phyloP scores from a whole-genome alignment of 2,113 vertebrate species.

The Sinocyclocheilus anshuiensis region DNA sequence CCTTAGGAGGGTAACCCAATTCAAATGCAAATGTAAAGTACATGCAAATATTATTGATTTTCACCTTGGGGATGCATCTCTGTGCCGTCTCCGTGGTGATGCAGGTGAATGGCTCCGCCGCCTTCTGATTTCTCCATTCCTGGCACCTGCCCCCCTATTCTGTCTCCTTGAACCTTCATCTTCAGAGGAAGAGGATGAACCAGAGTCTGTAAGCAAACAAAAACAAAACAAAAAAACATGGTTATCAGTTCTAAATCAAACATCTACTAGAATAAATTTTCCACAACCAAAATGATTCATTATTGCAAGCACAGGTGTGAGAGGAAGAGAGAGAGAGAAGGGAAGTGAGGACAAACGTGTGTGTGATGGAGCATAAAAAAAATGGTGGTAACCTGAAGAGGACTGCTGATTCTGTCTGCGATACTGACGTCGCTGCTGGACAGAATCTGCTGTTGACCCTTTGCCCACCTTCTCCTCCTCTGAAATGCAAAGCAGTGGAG shows the following conservation, averaged over 20 bases:
- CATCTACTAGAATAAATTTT: not conserved
- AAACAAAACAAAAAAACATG: not conserved
- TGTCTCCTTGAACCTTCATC: conserved; percentile 88
- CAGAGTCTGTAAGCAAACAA: conserved; percentile 78
- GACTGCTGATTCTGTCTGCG: conserved; percentile 96
- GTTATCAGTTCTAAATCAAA: conserved; percentile 6
- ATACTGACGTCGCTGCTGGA: conserved; percentile 97
- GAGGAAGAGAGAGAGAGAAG: not conserved
- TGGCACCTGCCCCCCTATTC: conserved; percentile 74
- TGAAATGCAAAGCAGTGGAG: conserved; percentile 77
- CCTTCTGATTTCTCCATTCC: conserved; percentile 90
- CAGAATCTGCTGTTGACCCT: conserved; percentile 90
- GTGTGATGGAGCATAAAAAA: conserved; percentile 54
- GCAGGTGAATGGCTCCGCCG: conserved; percentile 83
- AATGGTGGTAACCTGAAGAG: conserved; percentile 86
- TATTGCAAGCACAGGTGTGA: conserved; percentile 19
- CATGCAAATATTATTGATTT: not conserved
- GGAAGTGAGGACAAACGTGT: conserved; percentile 20
- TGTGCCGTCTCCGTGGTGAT: conserved; percentile 89
- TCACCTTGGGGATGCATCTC: conserved; percentile 91
- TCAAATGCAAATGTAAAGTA: not conserved
- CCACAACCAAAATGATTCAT: not conserved
- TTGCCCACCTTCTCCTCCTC: conserved; percentile 97
- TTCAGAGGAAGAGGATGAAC: conserved; percentile 94
- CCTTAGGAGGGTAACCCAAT: no score